Base-by-base conservation (phyloP, 2,888 invertebrate species). In the Apoderus coryli region DNA sequence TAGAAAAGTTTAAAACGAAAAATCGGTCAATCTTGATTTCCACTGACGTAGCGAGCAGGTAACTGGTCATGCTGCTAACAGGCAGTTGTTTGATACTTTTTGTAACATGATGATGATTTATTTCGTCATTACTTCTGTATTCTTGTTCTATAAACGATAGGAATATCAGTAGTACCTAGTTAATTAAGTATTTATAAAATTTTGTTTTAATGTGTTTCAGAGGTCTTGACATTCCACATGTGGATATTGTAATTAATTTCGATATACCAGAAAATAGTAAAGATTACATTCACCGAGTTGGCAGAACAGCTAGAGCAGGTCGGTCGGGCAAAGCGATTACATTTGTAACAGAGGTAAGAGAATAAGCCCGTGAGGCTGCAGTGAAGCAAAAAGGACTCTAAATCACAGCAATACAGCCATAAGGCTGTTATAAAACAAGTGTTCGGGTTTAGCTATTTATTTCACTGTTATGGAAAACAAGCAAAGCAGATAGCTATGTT, bases 191-290 rank as follows among this genome's bases (percentile, higher is more conserved):
- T 9, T 13, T 5, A 24, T 10, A 5, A 26, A 22, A 28, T 16
- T 25, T 14, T 23, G 6, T 26, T 32, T 33, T 32, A 34, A 34
- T 22, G 37, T 29, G 45, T 60, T 57, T 16, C 52, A 88, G 93
- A 62, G 95, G 96, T 47, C 66, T 98, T 41, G 98, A 98, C 60
- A 98, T 98, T 51, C 96, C 96, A 0, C 95, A 96, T 55, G 96
- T 98, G 16, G 98, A 99, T 59, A 77, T 93, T 38, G 96, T 99
- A 2, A 69, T 98, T 12, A 98, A 99, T 63, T 81, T 89, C 58
- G 96, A 99, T 59, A 92, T 99, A 52, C 98, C 98, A 3, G 86
- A 88, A 15, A 92, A 96, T 57, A 90, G 92, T 48, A 98, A 98
- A 59, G 96, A 98, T 62, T 98, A 98, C 59, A 92, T 98, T 46